These are phyloP conservation scores for Argynnis bischoffii DNA, from an alignment of 2,888 invertebrate genomes.

Conservation along the genomic window DNA sequence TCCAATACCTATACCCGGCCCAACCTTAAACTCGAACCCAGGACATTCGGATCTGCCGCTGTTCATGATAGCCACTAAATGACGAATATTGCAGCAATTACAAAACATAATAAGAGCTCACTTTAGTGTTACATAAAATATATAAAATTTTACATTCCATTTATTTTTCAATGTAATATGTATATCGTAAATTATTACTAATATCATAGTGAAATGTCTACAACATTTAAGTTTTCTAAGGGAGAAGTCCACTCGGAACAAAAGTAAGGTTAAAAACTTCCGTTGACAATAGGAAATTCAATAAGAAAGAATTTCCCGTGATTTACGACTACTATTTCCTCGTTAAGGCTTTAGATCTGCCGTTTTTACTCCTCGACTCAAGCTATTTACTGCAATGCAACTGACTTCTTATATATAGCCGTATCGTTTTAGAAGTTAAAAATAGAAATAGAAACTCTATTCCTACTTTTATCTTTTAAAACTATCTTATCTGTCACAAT, in stretches of 20 bases:
- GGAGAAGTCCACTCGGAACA: constrained; percentile 66
- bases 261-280: constrained; percentile 67
- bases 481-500: no score
- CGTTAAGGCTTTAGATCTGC: constrained; percentile 69
- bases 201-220: neutral
- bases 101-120: no score
- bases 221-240: constrained; percentile 54
- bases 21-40: no score
- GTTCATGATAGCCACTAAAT: no score
- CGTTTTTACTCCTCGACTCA: constrained; percentile 5
- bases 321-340: constrained; percentile 81
- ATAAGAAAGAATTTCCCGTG: constrained; percentile 80
- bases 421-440: neutral
- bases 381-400: constrained; percentile 8
- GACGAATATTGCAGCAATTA: no score
- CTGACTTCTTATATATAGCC: neutral
- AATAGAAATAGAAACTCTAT: no score
- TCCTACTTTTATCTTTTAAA: no score
- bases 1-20: no score
- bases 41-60: no score
- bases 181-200: neutral
- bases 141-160: constrained; percentile 26
- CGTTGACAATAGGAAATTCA: constrained; percentile 79
- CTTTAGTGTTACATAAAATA: no score
- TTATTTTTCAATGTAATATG: neutral